phyloP scores from a whole-genome alignment of 2,888 invertebrate genomes.

The Dione juno region DNA sequence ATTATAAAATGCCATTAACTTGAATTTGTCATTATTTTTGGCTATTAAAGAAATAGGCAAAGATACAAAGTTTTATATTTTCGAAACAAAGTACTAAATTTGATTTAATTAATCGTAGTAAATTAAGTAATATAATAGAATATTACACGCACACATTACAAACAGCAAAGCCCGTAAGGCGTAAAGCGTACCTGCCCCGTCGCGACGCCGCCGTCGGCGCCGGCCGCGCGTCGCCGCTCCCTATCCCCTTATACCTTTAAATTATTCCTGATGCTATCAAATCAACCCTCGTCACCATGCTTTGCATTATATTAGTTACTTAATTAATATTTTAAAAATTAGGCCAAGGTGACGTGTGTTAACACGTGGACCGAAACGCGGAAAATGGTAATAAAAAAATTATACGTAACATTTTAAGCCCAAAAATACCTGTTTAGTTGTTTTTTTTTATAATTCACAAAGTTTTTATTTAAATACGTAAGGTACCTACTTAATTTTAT shows the following conservation, averaged over 20 bases:
- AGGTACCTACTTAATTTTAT: too few relatives aligned
- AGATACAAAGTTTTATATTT: constrained; percentile 3
- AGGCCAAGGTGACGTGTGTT: constrained; percentile 34
- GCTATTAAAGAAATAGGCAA: too few relatives aligned
- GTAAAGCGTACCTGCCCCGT: constrained; percentile 30
- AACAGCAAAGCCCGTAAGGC: constrained; percentile 20
- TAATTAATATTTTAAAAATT: constrained; percentile 38
- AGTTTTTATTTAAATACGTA: too few relatives aligned
- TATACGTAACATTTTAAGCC: background rate
- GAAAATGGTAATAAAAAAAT: constrained; percentile 12
- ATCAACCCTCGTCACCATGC: constrained; percentile 47
- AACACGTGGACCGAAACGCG: constrained; percentile 18
- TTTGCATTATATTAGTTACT: constrained; percentile 37
- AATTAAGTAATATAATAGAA: background rate
- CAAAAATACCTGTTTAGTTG: background rate
- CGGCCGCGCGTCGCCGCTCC: constrained; percentile 49
- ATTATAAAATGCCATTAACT: too few relatives aligned
- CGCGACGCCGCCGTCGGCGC: constrained; percentile 47
- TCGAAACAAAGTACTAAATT: background rate
- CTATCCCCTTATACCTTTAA: constrained; percentile 48
- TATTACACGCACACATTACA: constrained; percentile 18
- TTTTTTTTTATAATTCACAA: background rate
- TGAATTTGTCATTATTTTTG: too few relatives aligned
- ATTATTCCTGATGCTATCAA: constrained; percentile 52
- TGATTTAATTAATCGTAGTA: background rate